A percentile compares a stretch with the other conserved stretches of the same genome.
Conservation (phyloP, 2,888 invertebrate genomes). For the Melieria picta region DNA sequence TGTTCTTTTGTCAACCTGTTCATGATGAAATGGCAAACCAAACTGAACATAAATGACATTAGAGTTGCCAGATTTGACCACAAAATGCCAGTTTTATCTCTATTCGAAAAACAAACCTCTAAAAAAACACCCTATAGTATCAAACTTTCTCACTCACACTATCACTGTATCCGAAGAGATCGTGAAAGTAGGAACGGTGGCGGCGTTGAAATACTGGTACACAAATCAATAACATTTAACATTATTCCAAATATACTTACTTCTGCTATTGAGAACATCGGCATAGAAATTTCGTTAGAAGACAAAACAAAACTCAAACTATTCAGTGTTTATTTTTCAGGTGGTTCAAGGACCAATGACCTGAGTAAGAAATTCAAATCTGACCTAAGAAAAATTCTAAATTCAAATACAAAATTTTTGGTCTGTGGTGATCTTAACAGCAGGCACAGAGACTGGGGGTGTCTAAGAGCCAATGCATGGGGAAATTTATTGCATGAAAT, state of each 20-base stretch:
- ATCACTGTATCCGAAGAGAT: conserved; percentile 9
- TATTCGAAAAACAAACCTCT: too few relatives aligned
- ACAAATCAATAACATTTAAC: background rate
- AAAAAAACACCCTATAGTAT: too few relatives aligned
- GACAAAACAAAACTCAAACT: conserved; percentile 16
- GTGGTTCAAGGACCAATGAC: conserved; percentile 5
- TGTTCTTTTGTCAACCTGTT: too few relatives aligned
- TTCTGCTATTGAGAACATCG: conserved; percentile 25
- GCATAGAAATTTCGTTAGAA: conserved; percentile 17
- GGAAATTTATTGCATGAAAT: conserved; percentile 26
- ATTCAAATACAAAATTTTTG: conserved; percentile 6
- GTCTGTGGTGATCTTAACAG: conserved; percentile 20
- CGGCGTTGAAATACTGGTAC: background rate
- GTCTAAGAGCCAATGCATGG: conserved; percentile 27
- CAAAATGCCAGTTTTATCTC: too few relatives aligned
- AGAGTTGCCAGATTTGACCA: too few relatives aligned
- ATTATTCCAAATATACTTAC: background rate
- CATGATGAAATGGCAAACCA: too few relatives aligned
- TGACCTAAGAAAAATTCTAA: conserved; percentile 27
- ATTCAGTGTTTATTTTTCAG: conserved; percentile 20
- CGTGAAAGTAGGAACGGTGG: conserved; percentile 2
- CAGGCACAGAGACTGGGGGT: conserved; percentile 23
- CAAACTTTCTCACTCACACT: conserved; percentile 3
- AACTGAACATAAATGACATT: too few relatives aligned
- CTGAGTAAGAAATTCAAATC: conserved; percentile 11